Evolutionary conservation across 2,797 vertebrate genomes (phyloP).

Genomic region (Anguilla obscura): DNA sequence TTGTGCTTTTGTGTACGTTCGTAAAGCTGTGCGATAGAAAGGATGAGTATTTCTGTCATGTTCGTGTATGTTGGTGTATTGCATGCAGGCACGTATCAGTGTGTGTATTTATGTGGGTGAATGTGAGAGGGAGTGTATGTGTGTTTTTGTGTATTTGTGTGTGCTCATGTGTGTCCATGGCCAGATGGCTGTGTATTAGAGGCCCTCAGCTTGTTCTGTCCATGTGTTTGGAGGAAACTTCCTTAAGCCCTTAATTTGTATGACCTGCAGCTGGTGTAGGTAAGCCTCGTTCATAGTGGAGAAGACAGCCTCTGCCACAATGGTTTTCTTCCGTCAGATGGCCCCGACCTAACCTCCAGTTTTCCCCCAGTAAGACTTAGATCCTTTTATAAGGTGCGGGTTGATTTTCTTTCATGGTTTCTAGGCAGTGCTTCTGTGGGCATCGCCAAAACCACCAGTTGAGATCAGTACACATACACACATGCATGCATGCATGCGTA

Average conservation of each 20-base stretch:
- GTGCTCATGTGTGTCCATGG: background rate
- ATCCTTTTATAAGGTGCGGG: background rate
- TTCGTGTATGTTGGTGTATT: background rate
- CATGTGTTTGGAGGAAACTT: conserved; percentile 57
- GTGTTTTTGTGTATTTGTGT: conserved; percentile 6
- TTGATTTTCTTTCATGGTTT: background rate
- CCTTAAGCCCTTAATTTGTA: conserved; percentile 53
- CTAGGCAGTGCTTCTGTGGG: background rate
- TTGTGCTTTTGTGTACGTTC: conserved; percentile 26
- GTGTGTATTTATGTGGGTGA: conserved; percentile 1
- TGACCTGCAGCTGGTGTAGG: conserved; percentile 44
- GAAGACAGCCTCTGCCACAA: background rate
- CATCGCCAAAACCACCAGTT: background rate
- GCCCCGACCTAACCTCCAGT: background rate
- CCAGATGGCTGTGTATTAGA: background rate
- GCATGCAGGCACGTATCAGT: background rate
- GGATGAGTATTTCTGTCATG: background rate
- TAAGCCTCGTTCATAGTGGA: conserved; percentile 9
- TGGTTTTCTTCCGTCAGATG: background rate
- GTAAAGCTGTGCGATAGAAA: conserved; percentile 31
- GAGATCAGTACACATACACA: background rate
- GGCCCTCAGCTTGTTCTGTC: conserved; percentile 39
- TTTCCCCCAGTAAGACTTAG: background rate
- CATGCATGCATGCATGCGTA: background rate
- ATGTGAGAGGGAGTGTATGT: background rate